Conservation (phyloP, 2,113 vertebrate genomes). For the Eleginops maclovinus region DNA sequence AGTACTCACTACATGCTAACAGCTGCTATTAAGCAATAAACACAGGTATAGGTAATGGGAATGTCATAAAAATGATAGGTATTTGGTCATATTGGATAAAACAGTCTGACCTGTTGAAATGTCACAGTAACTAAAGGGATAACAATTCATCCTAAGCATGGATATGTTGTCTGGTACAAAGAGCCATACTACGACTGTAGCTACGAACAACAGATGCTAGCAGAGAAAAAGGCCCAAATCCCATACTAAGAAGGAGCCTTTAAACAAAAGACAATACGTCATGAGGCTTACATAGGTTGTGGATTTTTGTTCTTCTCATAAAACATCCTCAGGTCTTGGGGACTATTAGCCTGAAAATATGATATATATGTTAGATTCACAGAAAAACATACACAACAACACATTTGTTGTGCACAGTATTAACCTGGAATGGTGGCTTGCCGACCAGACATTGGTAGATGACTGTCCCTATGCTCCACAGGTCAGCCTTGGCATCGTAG, state of each 20-base stretch:
- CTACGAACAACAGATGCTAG: background rate
- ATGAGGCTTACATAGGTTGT: conserved; percentile 89
- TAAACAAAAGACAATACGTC: background rate
- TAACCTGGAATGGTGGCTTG: conserved; percentile 98
- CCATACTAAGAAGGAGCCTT: background rate
- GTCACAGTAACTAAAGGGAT: background rate
- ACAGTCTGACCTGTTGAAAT: background rate
- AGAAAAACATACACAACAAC: background rate
- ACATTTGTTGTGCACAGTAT: background rate
- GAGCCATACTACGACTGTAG: too few relatives aligned
- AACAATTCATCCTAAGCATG: background rate
- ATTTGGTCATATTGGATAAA: background rate
- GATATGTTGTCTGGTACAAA: background rate
- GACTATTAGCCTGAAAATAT: conserved; percentile 90
- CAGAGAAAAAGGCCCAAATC: background rate
- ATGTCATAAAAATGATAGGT: background rate
- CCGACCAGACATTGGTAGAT: conserved; percentile 98
- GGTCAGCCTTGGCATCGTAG: conserved; percentile 96
- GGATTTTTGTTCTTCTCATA: conserved; percentile 97
- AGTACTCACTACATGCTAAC: too few relatives aligned
- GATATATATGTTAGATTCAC: background rate
- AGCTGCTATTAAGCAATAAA: too few relatives aligned
- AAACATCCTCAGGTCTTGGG: conserved; percentile 97
- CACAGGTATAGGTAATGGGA: too few relatives aligned
- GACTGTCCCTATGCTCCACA: conserved; percentile 98